Percentiles rank a stretch among this genome's conserved stretches.
These are phyloP conservation scores for Brachionus plicatilis DNA, from an alignment of 1,140 invertebrate species.

Conservation along the genomic window DNA sequence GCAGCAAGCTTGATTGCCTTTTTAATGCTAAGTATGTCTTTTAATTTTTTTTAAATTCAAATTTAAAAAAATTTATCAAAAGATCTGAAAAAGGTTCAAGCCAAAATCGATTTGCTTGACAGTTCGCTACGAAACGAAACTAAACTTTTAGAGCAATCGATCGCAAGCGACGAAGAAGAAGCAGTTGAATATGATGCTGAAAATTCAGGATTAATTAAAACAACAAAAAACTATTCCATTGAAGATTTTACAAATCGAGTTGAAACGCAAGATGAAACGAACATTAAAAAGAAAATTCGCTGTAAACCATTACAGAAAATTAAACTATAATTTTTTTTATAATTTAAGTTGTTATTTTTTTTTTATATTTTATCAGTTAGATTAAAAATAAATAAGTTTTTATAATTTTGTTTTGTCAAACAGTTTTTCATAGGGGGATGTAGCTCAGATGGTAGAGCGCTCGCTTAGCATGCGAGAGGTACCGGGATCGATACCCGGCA, in stretches of 20 bases:
- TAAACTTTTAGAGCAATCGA: not conserved
- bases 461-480: slow-evolving; percentile 41
- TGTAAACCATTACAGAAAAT: not conserved
- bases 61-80: not conserved
- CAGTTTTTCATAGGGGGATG: slow-evolving; percentile 41
- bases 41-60: not conserved
- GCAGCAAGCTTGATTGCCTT: not conserved
- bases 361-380: not conserved
- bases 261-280: not conserved
- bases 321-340: not conserved
- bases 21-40: not conserved
- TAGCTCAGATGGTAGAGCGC: slow-evolving; percentile 42
- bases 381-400: too few relatives aligned
- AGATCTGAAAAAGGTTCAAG: slow-evolving; percentile 7
- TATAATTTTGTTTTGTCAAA: too few relatives aligned
- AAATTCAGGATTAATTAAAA: not conserved
- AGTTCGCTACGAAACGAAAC: not conserved
- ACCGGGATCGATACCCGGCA: slow-evolving; percentile 41
- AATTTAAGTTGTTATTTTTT: not conserved
- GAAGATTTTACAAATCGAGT: not conserved
- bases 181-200: not conserved
- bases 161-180: not conserved
- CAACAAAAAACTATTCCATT: not conserved
- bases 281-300: not conserved
- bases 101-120: not conserved